Base-by-base conservation (phyloP, 1,140 invertebrate species). In the Bombus waltoni region DNA sequence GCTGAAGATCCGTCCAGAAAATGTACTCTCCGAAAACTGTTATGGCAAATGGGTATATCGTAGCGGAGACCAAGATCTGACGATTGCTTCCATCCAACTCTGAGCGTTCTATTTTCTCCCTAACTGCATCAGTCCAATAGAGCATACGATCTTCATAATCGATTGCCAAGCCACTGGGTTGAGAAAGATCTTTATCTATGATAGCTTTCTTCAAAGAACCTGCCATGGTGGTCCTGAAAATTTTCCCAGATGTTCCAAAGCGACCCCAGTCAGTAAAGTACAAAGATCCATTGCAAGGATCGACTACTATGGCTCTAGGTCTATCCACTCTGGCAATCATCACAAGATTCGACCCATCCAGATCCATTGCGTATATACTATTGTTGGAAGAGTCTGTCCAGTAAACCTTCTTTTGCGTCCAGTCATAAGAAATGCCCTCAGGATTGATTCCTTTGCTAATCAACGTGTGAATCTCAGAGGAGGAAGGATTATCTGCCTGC, bases 121-220 rank as follows among this genome's bases (percentile, higher is more conserved):
- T 95, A 0, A 99, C 98, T 1, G 99, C 99, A 95, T 99, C 99
- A 0, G 99, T 99, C 99, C 99, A 99, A 92, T 99, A 99, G 0
- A 99, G 94, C 96, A 98, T 98, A 35, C 97, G 96, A 40, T 99
- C 98, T 42, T 99, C 98, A 92, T 98, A 99, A 95, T 99, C 99
- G 57, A 99, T 98, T 0, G 99, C 98, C 38, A 99, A 95, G 40
- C 99, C 99, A 92, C 98, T 99, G 0, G 99, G 99, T 94, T 99
- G 98, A 0, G 98, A 98, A 1, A 99, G 95, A 87, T 99, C 98
- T 91, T 97, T 97, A 53, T 98, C 97, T 0, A 99, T 97, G 32
- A 99, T 98, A 0, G 98, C 97, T 81, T 97, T 97, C 91, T 99
- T 98, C 70, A 98, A 94, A 0, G 98, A 99, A 6, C 99, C 99